Base-by-base conservation (phyloP, 2,888 invertebrate genomes). In the Poecilobothrus nobilitatus region DNA sequence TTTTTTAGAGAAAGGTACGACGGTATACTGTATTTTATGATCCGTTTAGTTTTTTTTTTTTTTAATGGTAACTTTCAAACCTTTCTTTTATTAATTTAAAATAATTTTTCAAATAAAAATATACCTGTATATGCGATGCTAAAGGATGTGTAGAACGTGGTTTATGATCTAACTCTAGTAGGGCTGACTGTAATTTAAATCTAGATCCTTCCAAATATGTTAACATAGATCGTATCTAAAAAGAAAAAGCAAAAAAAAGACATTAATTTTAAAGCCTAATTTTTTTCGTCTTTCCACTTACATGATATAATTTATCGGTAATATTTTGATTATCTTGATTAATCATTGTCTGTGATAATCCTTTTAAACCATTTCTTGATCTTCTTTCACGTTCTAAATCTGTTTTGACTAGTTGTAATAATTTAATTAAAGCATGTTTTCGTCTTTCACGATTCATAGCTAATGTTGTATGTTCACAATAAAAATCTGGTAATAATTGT, bases 321-420 rank as follows among this genome's bases (percentile, higher is more conserved):
- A 95, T 92, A 75, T 92, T 95, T 77, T 95, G 94, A 75, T 95
- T 93, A 65, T 95, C 92, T 78, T 94, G 94, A 73, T 92, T 91
- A 67, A 92, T 95, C 72, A 96, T 89, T 7, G 95, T 94, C 79
- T 91, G 89, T 7, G 95, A 92, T 53, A 97, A 83, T 73, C 94
- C 94, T 79, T 96, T 94, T 71, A 94, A 83, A 0, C 95, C 95
- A 76, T 92, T 91, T 75, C 92, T 90, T 0, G 95, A 95, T 76
- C 94, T 91, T 68, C 91, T 85, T 79, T 97, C 97, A 61, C 94
- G 85, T 74, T 96, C 96, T 75, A 94, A 86, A 78, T 95, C 95
- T 75, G 92, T 91, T 74, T 92, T 89, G 69, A 95, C 90, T 76
- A 94, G 83, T 75, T 94, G 91, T 53, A 95, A 82, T 67, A 95